Base-by-base conservation (phyloP, 35 echinoderm and acorn worm genomes). In the Ophioderma brevispina region DNA sequence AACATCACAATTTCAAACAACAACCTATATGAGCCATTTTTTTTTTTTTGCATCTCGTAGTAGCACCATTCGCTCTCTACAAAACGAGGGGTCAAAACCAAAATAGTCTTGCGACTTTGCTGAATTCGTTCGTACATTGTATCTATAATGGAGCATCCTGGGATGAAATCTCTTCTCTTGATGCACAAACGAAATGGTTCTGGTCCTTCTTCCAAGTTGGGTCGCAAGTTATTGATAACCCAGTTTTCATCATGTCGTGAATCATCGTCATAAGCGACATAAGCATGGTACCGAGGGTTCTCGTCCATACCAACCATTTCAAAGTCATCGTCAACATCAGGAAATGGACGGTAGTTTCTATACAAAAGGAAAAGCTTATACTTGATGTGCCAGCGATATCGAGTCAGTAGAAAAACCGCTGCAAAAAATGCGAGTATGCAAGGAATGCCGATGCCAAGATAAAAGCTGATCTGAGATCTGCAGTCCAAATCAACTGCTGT, bases 51-150 rank as follows among this genome's bases (percentile, higher is more conserved):
- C 46, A 64, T 56, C 55, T 85, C 83, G 64, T 56, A 85, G 28
- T 85, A 64, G 55, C 83, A 85, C 83, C 83, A 85, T 38, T 85
- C 46, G 64, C 83, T 85, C 36, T 70, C 55, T 0, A 64, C 31
- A 64, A 85, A 85, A 10, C 37, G 38, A 18, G 23, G 32, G 36
- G n/a, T 5, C 15, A 85, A 31, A 2, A 85, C 35, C 35, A 85
- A 19, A 14, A 85, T 85, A 34, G 83, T 85, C 28, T 85, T 2
- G n/a, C 50, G 39, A 35, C 83, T 85, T 43, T 70, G 17, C 34
- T n/a, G 34, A 17, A 85, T 34, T 64, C 32, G 8, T n/a, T 70
- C 46, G 1, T 10, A 4, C 11, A 85, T 85, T 15, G 46, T 33
- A n/a, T n/a, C n/a, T 85, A 31, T 31, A 85, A 14, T 85, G 19